A percentile compares a stretch with the other conserved stretches of the same genome.
Conservation (phyloP, 2,113 vertebrate species). For the Andinoacara biseriatus region DNA sequence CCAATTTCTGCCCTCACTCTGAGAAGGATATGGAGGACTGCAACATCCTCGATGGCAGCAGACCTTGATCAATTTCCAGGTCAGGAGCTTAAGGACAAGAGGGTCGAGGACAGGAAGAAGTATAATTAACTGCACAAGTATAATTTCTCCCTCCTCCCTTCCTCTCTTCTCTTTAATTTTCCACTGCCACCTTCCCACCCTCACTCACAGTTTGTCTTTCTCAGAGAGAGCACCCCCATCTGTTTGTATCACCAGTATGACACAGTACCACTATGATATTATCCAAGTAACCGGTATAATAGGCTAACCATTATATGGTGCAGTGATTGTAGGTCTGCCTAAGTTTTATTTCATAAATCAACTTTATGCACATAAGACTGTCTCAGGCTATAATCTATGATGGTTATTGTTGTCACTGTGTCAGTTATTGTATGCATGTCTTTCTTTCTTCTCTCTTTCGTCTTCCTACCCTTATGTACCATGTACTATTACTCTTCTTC, state of each 20-base stretch:
- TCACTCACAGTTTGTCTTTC: constrained; percentile 10
- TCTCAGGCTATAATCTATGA: neutral
- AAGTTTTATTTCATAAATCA: neutral
- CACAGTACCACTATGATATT: constrained; percentile 24
- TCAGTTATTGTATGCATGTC: neutral
- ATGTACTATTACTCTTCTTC: neutral
- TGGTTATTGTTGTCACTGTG: neutral
- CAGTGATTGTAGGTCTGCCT: constrained; percentile 14
- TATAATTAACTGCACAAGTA: constrained; percentile 8
- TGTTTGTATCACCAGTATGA: neutral
- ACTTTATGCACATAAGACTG: neutral
- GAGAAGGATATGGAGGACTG: constrained; percentile 2
- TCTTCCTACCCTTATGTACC: neutral
- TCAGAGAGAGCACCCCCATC: neutral
- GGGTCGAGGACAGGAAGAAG: constrained; percentile 12
- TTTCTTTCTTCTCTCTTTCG: neutral
- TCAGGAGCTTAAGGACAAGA: neutral
- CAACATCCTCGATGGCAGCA: neutral
- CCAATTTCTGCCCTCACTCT: neutral
- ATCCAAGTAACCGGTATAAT: neutral
- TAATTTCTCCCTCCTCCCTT: constrained; percentile 13
- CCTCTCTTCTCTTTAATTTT: constrained; percentile 22
- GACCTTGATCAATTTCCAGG: neutral
- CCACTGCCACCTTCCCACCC: constrained; percentile 12
- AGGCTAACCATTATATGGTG: constrained; percentile 15